Percentiles rank a stretch among this genome's conserved stretches.
Evolutionary conservation across 2,113 vertebrate species (phyloP).

Genomic region (Columba janthina): DNA sequence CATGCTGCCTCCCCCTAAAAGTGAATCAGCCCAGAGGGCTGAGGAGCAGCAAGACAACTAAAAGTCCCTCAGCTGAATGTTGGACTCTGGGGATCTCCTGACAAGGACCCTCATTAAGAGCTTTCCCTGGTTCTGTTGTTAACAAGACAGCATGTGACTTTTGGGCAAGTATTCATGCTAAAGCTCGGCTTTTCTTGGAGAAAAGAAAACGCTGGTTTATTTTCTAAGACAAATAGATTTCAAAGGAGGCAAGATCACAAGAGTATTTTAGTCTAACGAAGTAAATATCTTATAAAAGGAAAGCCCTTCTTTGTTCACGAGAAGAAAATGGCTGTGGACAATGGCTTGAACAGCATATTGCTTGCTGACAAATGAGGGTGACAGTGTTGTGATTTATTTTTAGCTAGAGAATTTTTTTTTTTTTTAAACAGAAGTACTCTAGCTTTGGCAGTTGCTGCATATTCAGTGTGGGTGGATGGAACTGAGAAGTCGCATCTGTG

Average conservation of each 20-base stretch:
- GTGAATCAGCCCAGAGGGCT: not conserved
- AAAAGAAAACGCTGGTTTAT: not conserved
- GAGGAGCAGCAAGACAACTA: not conserved
- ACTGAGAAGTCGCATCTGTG: constrained; percentile 7
- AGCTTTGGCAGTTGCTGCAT: constrained; percentile 45
- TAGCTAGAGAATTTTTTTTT: constrained; percentile 33
- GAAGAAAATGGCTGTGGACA: constrained; percentile 25
- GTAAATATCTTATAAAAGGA: constrained; percentile 5
- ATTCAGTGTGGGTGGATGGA: constrained; percentile 46
- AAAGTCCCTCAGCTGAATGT: not conserved
- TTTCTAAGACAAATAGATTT: not conserved
- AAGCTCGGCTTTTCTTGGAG: not conserved
- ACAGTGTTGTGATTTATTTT: constrained; percentile 38
- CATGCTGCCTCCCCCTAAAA: not conserved
- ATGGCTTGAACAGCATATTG: not conserved
- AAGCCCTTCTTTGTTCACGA: not conserved
- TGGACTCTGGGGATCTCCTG: not conserved
- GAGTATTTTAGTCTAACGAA: constrained; percentile 6
- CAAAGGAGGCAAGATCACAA: constrained; percentile 15
- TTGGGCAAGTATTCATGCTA: constrained; percentile 10
- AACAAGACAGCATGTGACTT: not conserved
- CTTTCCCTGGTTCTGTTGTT: not conserved
- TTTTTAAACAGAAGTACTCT: not conserved
- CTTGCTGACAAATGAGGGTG: constrained; percentile 20
- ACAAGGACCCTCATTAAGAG: not conserved